phyloP scores from a whole-genome alignment of 2,797 vertebrate species.

The Microctenopoma steveboyesi region DNA sequence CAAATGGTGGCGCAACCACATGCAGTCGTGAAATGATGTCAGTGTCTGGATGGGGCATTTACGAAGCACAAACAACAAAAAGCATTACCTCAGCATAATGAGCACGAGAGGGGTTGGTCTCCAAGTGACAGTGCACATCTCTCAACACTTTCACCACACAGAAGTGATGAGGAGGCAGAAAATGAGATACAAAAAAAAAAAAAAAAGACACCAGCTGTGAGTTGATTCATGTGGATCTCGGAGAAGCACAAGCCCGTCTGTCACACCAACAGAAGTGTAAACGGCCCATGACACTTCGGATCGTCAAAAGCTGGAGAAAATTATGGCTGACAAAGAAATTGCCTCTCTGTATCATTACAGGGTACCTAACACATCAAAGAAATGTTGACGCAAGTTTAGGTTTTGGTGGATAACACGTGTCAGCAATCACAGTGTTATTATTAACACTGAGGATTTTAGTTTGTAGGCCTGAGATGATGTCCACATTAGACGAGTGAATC shows the following conservation, averaged over 20 bases:
- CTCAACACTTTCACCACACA: constrained; percentile 57
- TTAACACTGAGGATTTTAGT: constrained; percentile 44
- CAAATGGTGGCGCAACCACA: constrained; percentile 68
- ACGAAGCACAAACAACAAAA: constrained; percentile 68
- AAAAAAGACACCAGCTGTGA: constrained; percentile 28
- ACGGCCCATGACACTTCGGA: constrained; percentile 63
- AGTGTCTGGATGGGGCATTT: constrained; percentile 69
- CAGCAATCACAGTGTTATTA: constrained; percentile 49
- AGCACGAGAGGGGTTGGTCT: constrained; percentile 49
- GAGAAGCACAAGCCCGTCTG: constrained; percentile 49
- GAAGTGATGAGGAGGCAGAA: constrained; percentile 48
- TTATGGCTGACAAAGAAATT: constrained; percentile 71
- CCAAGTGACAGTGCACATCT: constrained; percentile 59
- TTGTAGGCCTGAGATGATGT: not conserved
- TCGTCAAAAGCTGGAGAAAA: constrained; percentile 68
- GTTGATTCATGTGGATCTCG: constrained; percentile 31
- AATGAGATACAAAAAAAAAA: constrained; percentile 22
- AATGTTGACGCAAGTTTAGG: constrained; percentile 65
- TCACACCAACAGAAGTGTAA: constrained; percentile 30
- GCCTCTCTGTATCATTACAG: constrained; percentile 71
- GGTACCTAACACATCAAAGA: constrained; percentile 67
- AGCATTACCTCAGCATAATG: constrained; percentile 74
- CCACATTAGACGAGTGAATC: no score
- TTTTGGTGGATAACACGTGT: constrained; percentile 66
- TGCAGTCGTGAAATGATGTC: constrained; percentile 68